Evolutionary conservation across 1,140 invertebrate genomes (phyloP).

Genomic region (Aphaenogaster floridana): DNA sequence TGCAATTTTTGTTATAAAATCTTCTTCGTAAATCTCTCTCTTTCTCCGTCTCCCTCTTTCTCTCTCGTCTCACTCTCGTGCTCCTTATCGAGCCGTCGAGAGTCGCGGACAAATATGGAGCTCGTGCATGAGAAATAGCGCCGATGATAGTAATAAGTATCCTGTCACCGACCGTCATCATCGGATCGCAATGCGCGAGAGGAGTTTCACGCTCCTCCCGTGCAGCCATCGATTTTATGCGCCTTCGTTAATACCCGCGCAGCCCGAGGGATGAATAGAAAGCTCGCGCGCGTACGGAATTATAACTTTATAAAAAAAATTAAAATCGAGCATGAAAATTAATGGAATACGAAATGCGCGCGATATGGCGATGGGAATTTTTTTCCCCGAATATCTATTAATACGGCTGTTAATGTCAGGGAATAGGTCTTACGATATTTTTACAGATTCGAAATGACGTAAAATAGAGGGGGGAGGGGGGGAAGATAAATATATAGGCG

Average conservation of each 20-base stretch:
- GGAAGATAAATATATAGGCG: not conserved
- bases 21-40: not conserved
- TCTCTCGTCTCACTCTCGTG: not conserved
- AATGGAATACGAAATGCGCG: not conserved
- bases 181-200: conserved; percentile 17
- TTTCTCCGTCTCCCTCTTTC: not conserved
- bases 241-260: not conserved
- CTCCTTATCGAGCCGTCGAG: not conserved
- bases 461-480: too few species aligned
- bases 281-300: not conserved
- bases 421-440: conserved; percentile 5
- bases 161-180: conserved; percentile 30
- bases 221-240: not conserved
- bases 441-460: not conserved
- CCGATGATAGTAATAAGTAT: conserved; percentile 42
- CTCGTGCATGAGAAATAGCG: conserved; percentile 23
- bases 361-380: not conserved
- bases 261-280: not conserved
- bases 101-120: conserved; percentile 48
- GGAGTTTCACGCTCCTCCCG: conserved; percentile 20
- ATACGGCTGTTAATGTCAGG: not conserved
- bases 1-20: not conserved
- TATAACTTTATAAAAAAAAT: not conserved
- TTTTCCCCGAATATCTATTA: not conserved
- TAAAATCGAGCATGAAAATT: not conserved